phyloP scores from a whole-genome alignment of 2,113 vertebrate genomes.

The Myanophis thanlyinensis region DNA sequence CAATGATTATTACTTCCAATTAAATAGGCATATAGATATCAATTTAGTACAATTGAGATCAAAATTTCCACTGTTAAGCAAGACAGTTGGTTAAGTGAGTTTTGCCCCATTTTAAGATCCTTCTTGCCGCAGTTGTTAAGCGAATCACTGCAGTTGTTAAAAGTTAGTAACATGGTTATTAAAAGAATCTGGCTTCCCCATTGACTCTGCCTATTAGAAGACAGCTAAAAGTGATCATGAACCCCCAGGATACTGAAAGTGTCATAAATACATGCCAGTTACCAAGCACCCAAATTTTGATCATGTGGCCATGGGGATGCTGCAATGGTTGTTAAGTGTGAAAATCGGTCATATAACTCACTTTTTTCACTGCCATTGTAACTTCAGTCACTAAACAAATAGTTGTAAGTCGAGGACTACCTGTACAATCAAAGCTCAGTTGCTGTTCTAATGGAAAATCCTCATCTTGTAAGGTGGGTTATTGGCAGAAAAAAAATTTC shows the following conservation, averaged over 20 bases:
- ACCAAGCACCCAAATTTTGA: neutral
- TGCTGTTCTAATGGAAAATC: neutral
- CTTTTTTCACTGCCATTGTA: neutral
- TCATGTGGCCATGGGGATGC: neutral
- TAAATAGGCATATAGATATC: neutral
- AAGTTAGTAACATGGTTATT: neutral
- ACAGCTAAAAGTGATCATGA: neutral
- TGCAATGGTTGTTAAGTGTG: neutral
- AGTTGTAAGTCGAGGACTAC: neutral
- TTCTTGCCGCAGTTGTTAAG: neutral
- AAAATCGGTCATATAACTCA: neutral
- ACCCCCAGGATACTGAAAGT: neutral
- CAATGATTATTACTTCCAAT: neutral
- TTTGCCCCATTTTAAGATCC: neutral
- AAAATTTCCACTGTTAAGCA: neutral
- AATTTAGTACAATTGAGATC: neutral
- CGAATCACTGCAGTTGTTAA: neutral
- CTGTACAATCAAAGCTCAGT: neutral
- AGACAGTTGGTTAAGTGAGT: neutral
- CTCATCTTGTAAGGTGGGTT: neutral
- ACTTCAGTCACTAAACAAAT: neutral
- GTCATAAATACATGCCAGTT: neutral
- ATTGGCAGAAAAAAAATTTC: neutral
- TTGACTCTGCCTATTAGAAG: neutral
- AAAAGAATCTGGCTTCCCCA: neutral